Conservation (phyloP, 2,888 invertebrate genomes). For the Leptinotarsa juncta region DNA sequence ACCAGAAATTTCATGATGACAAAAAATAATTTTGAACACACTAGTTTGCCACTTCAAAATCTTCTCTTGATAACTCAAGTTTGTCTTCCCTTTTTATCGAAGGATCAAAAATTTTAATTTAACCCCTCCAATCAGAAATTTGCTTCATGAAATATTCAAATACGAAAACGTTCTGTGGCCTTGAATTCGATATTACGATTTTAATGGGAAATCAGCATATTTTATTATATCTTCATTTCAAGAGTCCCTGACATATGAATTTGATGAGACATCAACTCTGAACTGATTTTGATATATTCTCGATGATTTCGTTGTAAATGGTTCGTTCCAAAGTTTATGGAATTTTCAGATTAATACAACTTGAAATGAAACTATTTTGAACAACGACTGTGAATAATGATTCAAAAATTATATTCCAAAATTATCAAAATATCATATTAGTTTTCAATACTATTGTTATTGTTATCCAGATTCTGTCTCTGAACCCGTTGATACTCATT, state of each 20-base stretch:
- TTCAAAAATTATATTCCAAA: too few species aligned
- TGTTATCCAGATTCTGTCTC: too few species aligned
- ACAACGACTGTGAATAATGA: too few species aligned
- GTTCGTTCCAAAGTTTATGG: not conserved
- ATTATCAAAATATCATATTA: too few species aligned
- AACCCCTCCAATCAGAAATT: not conserved
- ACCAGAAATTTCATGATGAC: not conserved
- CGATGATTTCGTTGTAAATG: not conserved
- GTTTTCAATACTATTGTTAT: too few species aligned
- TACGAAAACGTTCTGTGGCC: not conserved
- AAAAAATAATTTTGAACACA: not conserved
- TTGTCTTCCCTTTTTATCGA: not conserved
- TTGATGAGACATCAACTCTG: not conserved
- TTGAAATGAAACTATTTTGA: too few species aligned
- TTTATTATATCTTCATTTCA: not conserved
- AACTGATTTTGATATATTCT: not conserved
- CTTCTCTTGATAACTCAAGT: not conserved
- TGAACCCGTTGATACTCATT: too few species aligned
- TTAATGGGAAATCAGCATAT: not conserved
- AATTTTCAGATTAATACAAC: too few species aligned
- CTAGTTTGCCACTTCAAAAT: not conserved
- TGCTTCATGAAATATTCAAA: not conserved
- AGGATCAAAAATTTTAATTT: not conserved
- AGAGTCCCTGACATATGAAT: constrained; percentile 1
- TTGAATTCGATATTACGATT: not conserved